Percentiles rank a stretch among this genome's conserved stretches.
Conservation (phyloP, 1,140 invertebrate species). For the Monochamus saltuarius region DNA sequence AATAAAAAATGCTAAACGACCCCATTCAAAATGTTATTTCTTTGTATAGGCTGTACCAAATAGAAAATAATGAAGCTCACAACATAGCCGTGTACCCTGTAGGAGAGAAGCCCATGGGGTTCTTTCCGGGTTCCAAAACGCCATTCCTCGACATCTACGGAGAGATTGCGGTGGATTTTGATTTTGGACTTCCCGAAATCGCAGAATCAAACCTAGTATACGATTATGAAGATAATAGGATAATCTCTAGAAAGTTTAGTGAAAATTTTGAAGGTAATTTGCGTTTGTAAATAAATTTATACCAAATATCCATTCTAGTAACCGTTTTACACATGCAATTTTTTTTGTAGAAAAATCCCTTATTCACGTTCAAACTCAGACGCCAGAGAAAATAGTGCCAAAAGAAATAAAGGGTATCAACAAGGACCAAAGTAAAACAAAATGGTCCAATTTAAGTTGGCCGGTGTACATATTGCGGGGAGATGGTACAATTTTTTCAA, state of each 20-base stretch:
- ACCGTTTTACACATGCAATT: neutral
- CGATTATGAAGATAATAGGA: neutral
- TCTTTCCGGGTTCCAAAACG: constrained; percentile 55
- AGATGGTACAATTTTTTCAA: constrained; percentile 69
- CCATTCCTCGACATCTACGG: constrained; percentile 68
- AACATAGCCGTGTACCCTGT: constrained; percentile 60
- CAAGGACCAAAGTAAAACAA: constrained; percentile 33
- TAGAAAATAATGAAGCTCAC: constrained; percentile 47
- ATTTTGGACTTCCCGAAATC: constrained; percentile 66
- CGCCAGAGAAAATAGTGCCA: constrained; percentile 20
- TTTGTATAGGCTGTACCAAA: constrained; percentile 54
- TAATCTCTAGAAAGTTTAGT: neutral
- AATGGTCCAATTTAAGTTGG: constrained; percentile 60
- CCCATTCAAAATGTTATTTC: constrained; percentile 4
- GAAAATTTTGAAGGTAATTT: constrained; percentile 10
- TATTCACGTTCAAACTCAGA: constrained; percentile 18
- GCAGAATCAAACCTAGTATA: neutral
- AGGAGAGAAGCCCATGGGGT: constrained; percentile 57
- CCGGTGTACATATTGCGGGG: constrained; percentile 78
- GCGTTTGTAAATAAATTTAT: neutral
- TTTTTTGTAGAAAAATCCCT: constrained; percentile 6
- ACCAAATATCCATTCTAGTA: too few relatives aligned
- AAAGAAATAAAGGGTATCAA: constrained; percentile 16
- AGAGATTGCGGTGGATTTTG: constrained; percentile 81
- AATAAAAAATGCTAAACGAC: too few relatives aligned